A percentile compares a stretch with the other conserved stretches of the same genome.
These are phyloP conservation scores for Manacus vitellinus DNA, from an alignment of 2,113 vertebrate genomes.

Conservation along the genomic window DNA sequence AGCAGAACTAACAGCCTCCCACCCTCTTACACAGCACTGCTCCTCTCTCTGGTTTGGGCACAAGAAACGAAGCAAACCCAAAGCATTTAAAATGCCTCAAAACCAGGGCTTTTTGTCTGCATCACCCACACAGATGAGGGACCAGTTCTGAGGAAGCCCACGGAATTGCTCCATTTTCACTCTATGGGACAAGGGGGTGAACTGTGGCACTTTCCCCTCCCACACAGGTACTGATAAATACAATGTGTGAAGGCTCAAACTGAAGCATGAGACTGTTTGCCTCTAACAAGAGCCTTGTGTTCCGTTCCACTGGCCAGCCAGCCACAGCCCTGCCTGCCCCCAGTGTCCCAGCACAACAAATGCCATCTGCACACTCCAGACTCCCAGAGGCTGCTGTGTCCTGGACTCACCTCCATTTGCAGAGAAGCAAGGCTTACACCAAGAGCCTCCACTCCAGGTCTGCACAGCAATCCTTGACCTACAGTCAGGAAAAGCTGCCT, in stretches of 20 bases:
- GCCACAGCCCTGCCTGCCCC: background rate
- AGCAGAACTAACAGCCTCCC: background rate
- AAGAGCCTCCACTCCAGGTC: background rate
- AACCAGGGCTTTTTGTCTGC: background rate
- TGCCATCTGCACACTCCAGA: fast-evolving
- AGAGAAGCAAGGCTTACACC: background rate
- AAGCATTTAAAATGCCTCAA: background rate
- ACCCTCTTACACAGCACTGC: background rate
- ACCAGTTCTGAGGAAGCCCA: background rate
- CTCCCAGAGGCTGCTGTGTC: too few species aligned
- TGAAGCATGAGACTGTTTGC: background rate
- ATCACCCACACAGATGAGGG: background rate
- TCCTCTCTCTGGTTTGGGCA: background rate
- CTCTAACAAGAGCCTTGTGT: background rate
- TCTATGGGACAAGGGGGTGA: fast-evolving
- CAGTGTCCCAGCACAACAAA: background rate
- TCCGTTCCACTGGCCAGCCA: fast-evolving
- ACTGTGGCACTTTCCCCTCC: background rate
- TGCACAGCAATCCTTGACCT: background rate
- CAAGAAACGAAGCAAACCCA: background rate
- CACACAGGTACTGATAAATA: fast-evolving
- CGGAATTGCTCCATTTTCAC: background rate
- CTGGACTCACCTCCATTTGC: fast-evolving
- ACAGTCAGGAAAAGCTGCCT: background rate
- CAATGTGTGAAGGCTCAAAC: background rate